A percentile compares a stretch with the other conserved stretches of the same genome.
Conservation (phyloP, 2,797 vertebrate genomes). For the Poeciliopsis presidionis region DNA sequence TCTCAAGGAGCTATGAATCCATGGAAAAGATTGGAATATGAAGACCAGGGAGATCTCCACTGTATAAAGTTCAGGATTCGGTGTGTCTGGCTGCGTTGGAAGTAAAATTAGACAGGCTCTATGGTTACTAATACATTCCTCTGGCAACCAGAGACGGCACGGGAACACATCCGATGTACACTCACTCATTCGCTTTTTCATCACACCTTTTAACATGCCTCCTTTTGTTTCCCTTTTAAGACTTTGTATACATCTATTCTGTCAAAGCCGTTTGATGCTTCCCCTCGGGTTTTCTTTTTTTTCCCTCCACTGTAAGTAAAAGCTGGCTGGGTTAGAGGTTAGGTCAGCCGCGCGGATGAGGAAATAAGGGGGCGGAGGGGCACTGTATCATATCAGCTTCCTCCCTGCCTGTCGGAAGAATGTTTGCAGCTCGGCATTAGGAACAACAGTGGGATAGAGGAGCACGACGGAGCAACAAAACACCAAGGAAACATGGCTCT, state of each 20-base stretch:
- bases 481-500: slow-evolving; percentile 83
- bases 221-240: slow-evolving; percentile 60
- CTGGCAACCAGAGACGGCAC: slow-evolving; percentile 42
- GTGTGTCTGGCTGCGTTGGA: slow-evolving; percentile 9
- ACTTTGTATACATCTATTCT: slow-evolving; percentile 52
- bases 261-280: slow-evolving; percentile 63
- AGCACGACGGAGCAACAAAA: slow-evolving; percentile 86
- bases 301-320: slow-evolving; percentile 69
- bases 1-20: slow-evolving; percentile 78
- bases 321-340: slow-evolving; percentile 70
- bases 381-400: slow-evolving; percentile 67
- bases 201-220: slow-evolving; percentile 54
- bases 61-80: slow-evolving; percentile 17
- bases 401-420: slow-evolving; percentile 73
- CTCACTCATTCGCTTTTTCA: slow-evolving; percentile 27
- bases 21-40: slow-evolving; percentile 66
- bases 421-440: slow-evolving; percentile 77
- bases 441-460: slow-evolving; percentile 63
- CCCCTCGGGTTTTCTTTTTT: slow-evolving; percentile 32
- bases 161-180: slow-evolving; percentile 54
- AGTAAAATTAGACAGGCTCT: slow-evolving; percentile 30
- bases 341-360: slow-evolving; percentile 46
- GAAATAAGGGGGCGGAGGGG: slow-evolving; percentile 62
- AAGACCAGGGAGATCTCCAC: background rate
- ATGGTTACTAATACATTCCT: slow-evolving; percentile 30